Evolutionary conservation across 2,113 vertebrate genomes (phyloP), one percentile per base, ranked within the genome.

Genomic region (Xiphophorus hellerii): DNA sequence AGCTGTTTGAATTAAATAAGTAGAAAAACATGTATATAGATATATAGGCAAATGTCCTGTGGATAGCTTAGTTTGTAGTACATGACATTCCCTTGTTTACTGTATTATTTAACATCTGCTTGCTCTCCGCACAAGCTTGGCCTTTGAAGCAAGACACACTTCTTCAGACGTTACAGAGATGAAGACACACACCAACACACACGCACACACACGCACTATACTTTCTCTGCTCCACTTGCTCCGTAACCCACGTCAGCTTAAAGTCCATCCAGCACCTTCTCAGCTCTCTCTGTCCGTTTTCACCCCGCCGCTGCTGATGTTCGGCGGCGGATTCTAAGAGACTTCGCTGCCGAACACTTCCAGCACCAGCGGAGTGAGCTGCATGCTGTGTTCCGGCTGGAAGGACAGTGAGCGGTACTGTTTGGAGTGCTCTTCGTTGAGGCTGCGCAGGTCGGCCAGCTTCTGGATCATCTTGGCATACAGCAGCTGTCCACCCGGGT

Each of bases 381-480:
- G 96, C 95, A 94, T 97, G 96, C 95, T 97, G 94, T 96, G 95
- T 88, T 97, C 96, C 0, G 97, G 97, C 92, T 96, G 95, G 93
- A 98, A 96, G 90, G 97, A 97, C 54, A 99, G 94, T 13, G 92
- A 95, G 88, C 96, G 97, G 93, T 98, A 99, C 94, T 99, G 97
- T 87, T 96, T 96, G 87, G 97, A 97, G 94, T 99, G 96, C 90
- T 99, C 97, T 93, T 99, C 97, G 0, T 97, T 98, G 42, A 99
- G 96, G 95, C 97, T 98, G 39, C 98, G 95, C 66, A 99, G 94
- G 86, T 99, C 98, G 0, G 97, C 96, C 81, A 99, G 92, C 86
- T 99, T 99, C 93, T 99, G 98, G 94, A 99, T 99, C 98, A 99
- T 99, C 90, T 98, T 98, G 85, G 97, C 96, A 0, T 99, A 99